These are phyloP conservation scores for Coelinius sp. DNA, from an alignment of 2,888 invertebrate genomes.

Conservation along the genomic window DNA sequence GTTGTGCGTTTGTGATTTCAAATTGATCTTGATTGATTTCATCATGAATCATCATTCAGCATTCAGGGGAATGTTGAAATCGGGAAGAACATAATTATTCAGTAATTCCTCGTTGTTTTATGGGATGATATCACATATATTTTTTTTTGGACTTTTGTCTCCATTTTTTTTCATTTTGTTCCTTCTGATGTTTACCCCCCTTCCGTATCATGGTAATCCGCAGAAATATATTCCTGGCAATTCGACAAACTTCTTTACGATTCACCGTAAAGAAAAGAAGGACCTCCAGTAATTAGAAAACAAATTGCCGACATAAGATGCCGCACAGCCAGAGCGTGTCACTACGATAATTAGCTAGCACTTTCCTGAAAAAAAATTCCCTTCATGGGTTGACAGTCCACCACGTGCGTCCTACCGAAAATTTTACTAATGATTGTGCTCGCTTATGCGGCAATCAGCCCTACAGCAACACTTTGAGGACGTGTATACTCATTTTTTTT, in stretches of 20 bases:
- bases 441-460: conserved; percentile 25
- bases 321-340: conserved; percentile 59
- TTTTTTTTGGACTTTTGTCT: conserved; percentile 3
- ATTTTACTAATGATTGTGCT: conserved; percentile 39
- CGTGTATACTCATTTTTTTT: not conserved
- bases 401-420: conserved; percentile 50
- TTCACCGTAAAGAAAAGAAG: conserved; percentile 52
- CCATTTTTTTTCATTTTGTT: conserved; percentile 5
- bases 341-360: conserved; percentile 62
- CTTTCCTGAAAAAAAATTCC: conserved; percentile 41
- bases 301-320: conserved; percentile 46
- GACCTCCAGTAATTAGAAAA: conserved; percentile 46
- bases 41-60: not conserved
- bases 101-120: not conserved
- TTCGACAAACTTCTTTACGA: conserved; percentile 42
- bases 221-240: conserved; percentile 51
- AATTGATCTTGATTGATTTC: conserved; percentile 12
- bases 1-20: not conserved
- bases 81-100: no score
- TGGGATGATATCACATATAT: not conserved
- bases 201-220: conserved; percentile 37
- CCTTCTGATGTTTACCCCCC: no score
- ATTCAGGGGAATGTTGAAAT: no score
- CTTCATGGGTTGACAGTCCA: conserved; percentile 49
- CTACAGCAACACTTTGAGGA: conserved; percentile 17